Evolutionary conservation across 2,113 vertebrate genomes (phyloP), one percentile per base, ranked within the genome.

Genomic region (Rhombomys opimus): DNA sequence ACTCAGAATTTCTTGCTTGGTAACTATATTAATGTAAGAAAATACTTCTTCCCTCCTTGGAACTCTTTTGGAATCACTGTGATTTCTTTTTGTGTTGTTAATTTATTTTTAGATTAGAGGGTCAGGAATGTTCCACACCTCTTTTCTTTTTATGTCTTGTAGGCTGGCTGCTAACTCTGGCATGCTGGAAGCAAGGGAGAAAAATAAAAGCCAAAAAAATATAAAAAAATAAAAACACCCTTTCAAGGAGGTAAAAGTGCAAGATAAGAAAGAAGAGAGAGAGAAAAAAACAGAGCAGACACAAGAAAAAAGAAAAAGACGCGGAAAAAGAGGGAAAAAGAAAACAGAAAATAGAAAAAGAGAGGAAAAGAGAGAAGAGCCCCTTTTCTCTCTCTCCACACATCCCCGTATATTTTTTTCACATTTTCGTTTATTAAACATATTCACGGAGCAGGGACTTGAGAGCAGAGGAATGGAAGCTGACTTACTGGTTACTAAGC

Each of bases 1-100:
- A 72, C 22, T 95, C 52, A 67, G 63, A 91, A 87, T 85, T 61
- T 96, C 92, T 94, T 95, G 86, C 57, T 80, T 91, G 12, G 78
- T 89, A 96, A 95, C 87, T 93, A 73, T 87, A 91, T 87, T 97
- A 96, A 94, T 94, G 72, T 88, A 93, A 80, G 61, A 94, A 95
- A 96, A 91, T 32, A 63, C 57, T 90, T 76, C 82, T 35, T 10
- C 8, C 46, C 67, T 78, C 87, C 27, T 27, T 68, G 50, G 86
- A 96, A 61, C 32, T 90, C 80, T 88, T 27, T 90, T 90, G 65
- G 84, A 92, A 94, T 86, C 52, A 72, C 80, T 7, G 9, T 91
- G 38, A 73, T 18, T 87, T 96, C 84, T 92, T 93, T 93, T 2
- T 70, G n/a, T 90, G 57, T 52, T 78, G 12, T 61, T 93, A 92